Percentiles rank a stretch among this genome's conserved stretches.
These are phyloP conservation scores for Melieria omissa DNA, from an alignment of 2,888 invertebrate genomes.

Conservation along the genomic window DNA sequence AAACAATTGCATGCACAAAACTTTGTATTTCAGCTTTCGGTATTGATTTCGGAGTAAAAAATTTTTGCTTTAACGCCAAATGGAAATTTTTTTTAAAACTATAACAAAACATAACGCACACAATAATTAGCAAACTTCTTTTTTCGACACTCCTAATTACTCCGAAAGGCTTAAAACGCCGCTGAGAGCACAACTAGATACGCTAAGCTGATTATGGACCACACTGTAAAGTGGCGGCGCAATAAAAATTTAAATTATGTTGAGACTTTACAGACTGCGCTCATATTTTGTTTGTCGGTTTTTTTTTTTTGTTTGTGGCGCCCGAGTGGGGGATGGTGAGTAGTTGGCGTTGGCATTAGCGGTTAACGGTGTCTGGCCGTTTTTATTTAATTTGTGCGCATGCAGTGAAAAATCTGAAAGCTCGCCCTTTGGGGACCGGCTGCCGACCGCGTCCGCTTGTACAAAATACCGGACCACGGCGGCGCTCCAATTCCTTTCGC, in stretches of 20 bases:
- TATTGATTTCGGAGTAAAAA: too few relatives aligned
- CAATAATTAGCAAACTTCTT: too few relatives aligned
- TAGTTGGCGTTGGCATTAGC: neutral
- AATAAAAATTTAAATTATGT: slow-evolving; percentile 60
- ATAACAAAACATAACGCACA: too few relatives aligned
- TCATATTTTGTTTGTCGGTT: neutral
- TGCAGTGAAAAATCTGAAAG: slow-evolving; percentile 47
- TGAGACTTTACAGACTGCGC: too few relatives aligned
- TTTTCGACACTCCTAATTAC: too few relatives aligned
- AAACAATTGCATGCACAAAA: too few relatives aligned
- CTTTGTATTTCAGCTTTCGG: too few relatives aligned
- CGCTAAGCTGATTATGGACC: neutral
- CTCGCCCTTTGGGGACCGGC: neutral
- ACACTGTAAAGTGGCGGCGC: slow-evolving; percentile 44
- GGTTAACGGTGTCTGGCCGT: neutral
- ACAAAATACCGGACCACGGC: neutral
- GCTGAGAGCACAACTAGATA: slow-evolving; percentile 7
- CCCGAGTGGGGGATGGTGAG: neutral
- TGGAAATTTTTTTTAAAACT: too few relatives aligned
- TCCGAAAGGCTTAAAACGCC: neutral
- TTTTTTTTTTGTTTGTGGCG: neutral
- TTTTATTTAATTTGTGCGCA: slow-evolving; percentile 57
- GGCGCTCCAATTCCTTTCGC: too few relatives aligned
- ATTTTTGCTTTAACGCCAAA: too few relatives aligned
- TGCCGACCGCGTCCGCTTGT: neutral